Percentiles rank a stretch among this genome's conserved stretches.
Evolutionary conservation across 1,140 invertebrate genomes (phyloP).

Genomic region (Aphaenogaster ashmeadi): DNA sequence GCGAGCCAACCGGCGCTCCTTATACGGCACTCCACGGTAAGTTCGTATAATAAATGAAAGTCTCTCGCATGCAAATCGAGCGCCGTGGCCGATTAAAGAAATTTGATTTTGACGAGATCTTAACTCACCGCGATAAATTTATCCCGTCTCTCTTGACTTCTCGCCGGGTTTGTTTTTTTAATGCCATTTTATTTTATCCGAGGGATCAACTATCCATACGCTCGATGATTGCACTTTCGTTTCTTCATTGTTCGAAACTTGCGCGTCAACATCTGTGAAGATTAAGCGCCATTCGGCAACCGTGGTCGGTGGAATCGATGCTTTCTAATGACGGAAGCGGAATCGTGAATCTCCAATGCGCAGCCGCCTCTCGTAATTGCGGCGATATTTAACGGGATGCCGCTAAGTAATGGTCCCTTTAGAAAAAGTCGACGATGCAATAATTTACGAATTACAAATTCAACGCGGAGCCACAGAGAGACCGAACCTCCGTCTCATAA

Average conservation of each 20-base stretch:
- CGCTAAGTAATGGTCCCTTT: constrained; percentile 69
- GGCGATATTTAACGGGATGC: constrained; percentile 74
- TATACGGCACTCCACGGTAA: constrained; percentile 69
- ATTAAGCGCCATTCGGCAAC: constrained; percentile 44
- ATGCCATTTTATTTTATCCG: background rate
- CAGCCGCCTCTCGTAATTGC: constrained; percentile 60
- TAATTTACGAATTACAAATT: constrained; percentile 79
- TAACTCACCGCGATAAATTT: constrained; percentile 19
- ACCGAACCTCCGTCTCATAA: constrained; percentile 68
- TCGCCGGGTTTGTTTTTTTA: background rate
- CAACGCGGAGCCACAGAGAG: constrained; percentile 64
- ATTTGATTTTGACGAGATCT: constrained; percentile 38
- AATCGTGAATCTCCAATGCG: constrained; percentile 38
- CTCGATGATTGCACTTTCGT: constrained; percentile 43
- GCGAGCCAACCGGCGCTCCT: constrained; percentile 75
- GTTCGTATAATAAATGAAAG: constrained; percentile 73
- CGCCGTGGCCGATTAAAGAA: constrained; percentile 47
- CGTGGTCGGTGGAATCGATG: constrained; percentile 41
- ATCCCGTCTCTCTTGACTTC: background rate
- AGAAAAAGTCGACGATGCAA: constrained; percentile 72
- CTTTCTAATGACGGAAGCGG: constrained; percentile 63
- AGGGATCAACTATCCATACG: background rate
- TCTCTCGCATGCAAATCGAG: constrained; percentile 68
- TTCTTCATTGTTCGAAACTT: constrained; percentile 38
- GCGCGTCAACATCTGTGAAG: constrained; percentile 30